These are phyloP conservation scores for Coptodon rendalli DNA, from an alignment of 2,113 vertebrate genomes.

Conservation along the genomic window DNA sequence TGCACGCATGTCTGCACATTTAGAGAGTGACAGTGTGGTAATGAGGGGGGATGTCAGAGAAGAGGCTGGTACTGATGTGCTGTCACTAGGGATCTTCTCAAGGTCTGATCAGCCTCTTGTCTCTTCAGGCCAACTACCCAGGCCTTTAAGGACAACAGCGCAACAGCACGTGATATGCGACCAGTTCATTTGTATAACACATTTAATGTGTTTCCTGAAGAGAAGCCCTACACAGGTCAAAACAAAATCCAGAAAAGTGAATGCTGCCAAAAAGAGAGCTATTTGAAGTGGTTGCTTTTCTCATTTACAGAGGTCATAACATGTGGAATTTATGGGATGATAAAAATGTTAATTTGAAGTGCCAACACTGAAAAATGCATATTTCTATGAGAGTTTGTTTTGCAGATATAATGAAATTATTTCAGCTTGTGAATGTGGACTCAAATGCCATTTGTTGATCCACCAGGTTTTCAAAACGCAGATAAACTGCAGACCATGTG, in stretches of 20 bases:
- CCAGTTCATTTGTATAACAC: not conserved
- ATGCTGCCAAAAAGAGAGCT: not conserved
- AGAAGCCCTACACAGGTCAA: not conserved
- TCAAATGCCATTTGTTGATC: not conserved
- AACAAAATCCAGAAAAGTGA: not conserved
- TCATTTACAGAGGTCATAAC: not conserved
- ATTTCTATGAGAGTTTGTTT: not conserved
- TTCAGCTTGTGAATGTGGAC: not conserved
- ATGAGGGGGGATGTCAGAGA: constrained; percentile 34
- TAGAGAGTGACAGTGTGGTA: constrained; percentile 39
- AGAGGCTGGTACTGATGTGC: constrained; percentile 29
- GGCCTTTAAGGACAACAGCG: not conserved
- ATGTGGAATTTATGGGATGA: not conserved
- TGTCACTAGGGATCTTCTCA: constrained; percentile 44
- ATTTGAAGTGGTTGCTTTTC: not conserved
- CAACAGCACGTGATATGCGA: not conserved
- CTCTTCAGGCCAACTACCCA: not conserved
- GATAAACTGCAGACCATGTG: not conserved
- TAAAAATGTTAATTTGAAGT: not conserved
- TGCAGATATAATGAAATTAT: not conserved
- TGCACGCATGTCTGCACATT: constrained; percentile 31
- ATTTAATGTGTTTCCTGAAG: not conserved
- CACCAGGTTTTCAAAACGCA: not conserved
- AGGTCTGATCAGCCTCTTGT: constrained; percentile 31
- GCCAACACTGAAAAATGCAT: too few relatives aligned